phyloP scores from a whole-genome alignment of 37 sponge, comb jelly and placozoan genomes.

The Spongia lamella region DNA sequence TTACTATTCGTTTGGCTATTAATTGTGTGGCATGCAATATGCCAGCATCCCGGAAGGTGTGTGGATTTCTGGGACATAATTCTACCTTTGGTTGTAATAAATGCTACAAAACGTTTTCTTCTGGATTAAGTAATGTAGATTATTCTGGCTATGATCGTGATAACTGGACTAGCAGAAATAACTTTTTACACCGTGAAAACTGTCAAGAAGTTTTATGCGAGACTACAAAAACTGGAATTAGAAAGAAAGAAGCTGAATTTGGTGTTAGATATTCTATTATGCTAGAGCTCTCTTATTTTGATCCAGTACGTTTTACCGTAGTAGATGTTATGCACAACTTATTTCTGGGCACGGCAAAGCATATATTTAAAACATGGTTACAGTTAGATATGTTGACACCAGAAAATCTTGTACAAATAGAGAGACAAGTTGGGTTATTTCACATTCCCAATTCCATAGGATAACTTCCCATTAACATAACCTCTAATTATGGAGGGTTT shows the following conservation, averaged over 20 bases:
- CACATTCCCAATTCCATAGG: slow-evolving; percentile 47
- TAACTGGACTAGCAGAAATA: not conserved
- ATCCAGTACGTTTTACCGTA: slow-evolving; percentile 7
- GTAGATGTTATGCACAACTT: slow-evolving; percentile 64
- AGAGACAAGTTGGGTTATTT: slow-evolving; percentile 1
- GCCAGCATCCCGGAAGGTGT: not conserved
- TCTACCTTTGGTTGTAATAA: not conserved
- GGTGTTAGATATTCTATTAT: not conserved
- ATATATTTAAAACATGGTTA: slow-evolving; percentile 20
- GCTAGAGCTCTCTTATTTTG: not conserved
- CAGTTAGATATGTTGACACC: not conserved
- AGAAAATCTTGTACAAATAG: slow-evolving; percentile 18
- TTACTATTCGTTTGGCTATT: too few species aligned
- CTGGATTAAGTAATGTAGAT: not conserved
- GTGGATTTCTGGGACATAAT: not conserved
- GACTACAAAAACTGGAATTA: not conserved
- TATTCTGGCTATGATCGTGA: not conserved
- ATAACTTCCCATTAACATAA: slow-evolving; percentile 44
- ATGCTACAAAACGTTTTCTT: not conserved
- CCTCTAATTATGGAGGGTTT: slow-evolving; percentile 50
- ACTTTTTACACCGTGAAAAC: too few species aligned
- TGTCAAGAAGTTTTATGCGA: too few species aligned
- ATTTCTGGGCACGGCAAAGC: slow-evolving; percentile 44
- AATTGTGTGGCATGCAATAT: not conserved
- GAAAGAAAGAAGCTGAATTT: not conserved